A percentile compares a stretch with the other conserved stretches of the same genome.
phyloP scores from a whole-genome alignment of 2,888 invertebrate genomes.

The Smittia sp. region DNA sequence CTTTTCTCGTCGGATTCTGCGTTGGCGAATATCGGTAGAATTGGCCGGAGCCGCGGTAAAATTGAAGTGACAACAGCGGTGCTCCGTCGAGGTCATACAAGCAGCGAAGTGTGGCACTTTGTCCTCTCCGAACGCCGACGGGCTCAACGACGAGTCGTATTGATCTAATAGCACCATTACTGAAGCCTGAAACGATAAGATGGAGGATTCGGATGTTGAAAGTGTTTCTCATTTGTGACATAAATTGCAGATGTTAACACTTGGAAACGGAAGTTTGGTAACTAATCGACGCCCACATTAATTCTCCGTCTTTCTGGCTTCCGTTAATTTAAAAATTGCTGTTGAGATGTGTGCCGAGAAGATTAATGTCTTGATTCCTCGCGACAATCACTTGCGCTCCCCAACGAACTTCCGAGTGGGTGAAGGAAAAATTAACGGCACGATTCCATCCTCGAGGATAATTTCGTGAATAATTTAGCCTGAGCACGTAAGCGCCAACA shows the following conservation, averaged over 20 bases:
- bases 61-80: constrained; percentile 79
- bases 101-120: constrained; percentile 69
- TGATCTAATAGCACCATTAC: constrained; percentile 66
- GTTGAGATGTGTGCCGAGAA: too few species aligned
- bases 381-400: neutral
- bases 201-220: neutral
- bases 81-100: constrained; percentile 73
- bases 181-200: constrained; percentile 50
- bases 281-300: neutral
- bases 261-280: neutral
- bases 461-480: constrained; percentile 38
- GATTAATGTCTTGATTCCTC: constrained; percentile 25
- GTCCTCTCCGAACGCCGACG: constrained; percentile 64
- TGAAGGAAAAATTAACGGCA: constrained; percentile 24
- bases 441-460: constrained; percentile 9
- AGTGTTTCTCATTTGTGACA: neutral
- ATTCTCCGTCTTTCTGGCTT: neutral
- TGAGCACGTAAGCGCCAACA: constrained; percentile 34
- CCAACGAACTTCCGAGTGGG: neutral
- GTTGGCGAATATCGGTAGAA: constrained; percentile 80
- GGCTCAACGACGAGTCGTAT: constrained; percentile 71
- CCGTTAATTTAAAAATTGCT: neutral
- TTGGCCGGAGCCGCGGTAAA: constrained; percentile 80
- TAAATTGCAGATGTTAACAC: constrained; percentile 27
- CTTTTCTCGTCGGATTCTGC: constrained; percentile 69